phyloP scores from a whole-genome alignment of 2,888 invertebrate genomes.

The Oscheius sp. region DNA sequence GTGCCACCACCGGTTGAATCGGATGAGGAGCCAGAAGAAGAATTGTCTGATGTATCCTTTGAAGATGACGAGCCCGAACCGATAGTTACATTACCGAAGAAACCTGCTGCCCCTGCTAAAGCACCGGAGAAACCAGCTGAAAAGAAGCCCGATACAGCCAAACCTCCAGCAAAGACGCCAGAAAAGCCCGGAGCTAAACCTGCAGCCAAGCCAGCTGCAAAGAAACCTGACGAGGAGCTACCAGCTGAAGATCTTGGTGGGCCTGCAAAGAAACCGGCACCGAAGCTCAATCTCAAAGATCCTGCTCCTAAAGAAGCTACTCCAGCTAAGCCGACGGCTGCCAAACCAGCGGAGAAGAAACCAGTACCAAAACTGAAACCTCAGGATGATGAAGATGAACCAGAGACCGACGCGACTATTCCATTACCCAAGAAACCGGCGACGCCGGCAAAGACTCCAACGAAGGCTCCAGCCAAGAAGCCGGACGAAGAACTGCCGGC shows the following conservation, averaged over 20 bases:
- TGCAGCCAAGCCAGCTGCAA: conserved; percentile 48
- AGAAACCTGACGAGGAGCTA: conserved; percentile 46
- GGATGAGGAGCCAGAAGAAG: not conserved
- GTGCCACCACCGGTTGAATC: not conserved
- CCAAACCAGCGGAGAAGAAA: not conserved
- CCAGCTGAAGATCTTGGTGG: conserved; percentile 47
- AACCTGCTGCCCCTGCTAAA: conserved; percentile 34
- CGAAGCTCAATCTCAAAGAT: conserved; percentile 29
- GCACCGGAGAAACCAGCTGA: conserved; percentile 27
- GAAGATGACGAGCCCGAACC: conserved; percentile 39
- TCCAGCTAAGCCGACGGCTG: conserved; percentile 24
- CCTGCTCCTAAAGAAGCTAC: conserved; percentile 41
- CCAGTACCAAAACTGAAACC: conserved; percentile 1
- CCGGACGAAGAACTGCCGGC: conserved; percentile 28
- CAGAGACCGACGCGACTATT: conserved; percentile 16
- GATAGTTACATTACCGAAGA: conserved; percentile 28
- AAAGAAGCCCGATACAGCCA: conserved; percentile 34
- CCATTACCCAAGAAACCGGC: conserved; percentile 23
- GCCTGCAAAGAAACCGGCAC: conserved; percentile 46
- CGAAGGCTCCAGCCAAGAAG: conserved; percentile 16
- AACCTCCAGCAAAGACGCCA: conserved; percentile 43
- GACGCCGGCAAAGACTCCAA: conserved; percentile 8
- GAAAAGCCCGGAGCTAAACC: conserved; percentile 49
- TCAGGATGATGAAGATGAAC: not conserved
- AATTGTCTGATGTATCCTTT: not conserved